These are phyloP conservation scores for Ophthalmolycus amberensis DNA, from an alignment of 2,113 vertebrate species.

Conservation along the genomic window DNA sequence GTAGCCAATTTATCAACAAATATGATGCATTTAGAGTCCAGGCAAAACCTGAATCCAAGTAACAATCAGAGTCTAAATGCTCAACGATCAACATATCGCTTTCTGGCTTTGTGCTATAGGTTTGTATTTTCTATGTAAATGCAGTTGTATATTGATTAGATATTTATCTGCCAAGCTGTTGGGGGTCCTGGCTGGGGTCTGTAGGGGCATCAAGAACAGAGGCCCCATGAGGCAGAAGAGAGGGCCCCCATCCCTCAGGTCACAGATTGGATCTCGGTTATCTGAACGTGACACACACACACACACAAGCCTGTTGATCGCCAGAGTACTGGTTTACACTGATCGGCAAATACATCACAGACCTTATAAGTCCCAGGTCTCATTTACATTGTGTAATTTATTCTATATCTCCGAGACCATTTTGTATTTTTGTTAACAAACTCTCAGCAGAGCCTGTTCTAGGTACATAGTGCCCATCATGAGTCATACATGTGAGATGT, in stretches of 20 bases:
- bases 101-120: background rate
- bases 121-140: constrained; percentile 69
- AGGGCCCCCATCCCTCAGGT: constrained; percentile 46
- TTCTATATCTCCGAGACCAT: background rate
- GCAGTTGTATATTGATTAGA: constrained; percentile 74
- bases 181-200: constrained; percentile 32
- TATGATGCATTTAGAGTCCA: background rate
- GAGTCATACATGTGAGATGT: background rate
- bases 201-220: constrained; percentile 21
- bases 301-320: constrained; percentile 36
- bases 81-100: background rate
- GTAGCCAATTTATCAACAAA: background rate
- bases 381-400: background rate
- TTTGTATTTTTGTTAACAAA: background rate
- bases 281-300: constrained; percentile 35
- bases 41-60: background rate
- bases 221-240: constrained; percentile 29
- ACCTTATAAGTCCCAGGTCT: background rate
- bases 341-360: constrained; percentile 2
- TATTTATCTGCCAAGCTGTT: constrained; percentile 77
- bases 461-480: background rate
- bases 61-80: background rate
- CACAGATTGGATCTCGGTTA: constrained; percentile 53
- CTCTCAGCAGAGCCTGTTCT: background rate
- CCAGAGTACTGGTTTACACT: background rate